phyloP scores from a whole-genome alignment of 2,113 vertebrate species.

The Oryctolagus cuniculus region mOryCun1.1 NC_091439.1:50028501-50029000 shows the following conservation, averaged over 20 bases:
- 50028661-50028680: not conserved
- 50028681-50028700: not conserved
- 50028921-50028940: not conserved
- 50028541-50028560: not conserved
- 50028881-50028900: not conserved
- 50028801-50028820: not conserved
- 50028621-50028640: not conserved
- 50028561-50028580: not conserved
- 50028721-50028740: not conserved
- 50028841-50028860: not conserved
- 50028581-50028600: not conserved
- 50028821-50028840: not conserved
- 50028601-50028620: not conserved
- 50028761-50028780: not conserved
- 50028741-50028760: not conserved
- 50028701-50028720: not conserved
- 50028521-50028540: not conserved
- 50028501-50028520: not conserved
- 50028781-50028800: not conserved
- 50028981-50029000: not conserved
- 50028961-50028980: not conserved
- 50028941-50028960: not conserved
- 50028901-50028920: not conserved
- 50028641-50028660: not conserved
- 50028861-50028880: not conserved